These are phyloP conservation scores for Heliconius hewitsoni DNA, from an alignment of 1,140 invertebrate genomes.

Conservation along the genomic window DNA sequence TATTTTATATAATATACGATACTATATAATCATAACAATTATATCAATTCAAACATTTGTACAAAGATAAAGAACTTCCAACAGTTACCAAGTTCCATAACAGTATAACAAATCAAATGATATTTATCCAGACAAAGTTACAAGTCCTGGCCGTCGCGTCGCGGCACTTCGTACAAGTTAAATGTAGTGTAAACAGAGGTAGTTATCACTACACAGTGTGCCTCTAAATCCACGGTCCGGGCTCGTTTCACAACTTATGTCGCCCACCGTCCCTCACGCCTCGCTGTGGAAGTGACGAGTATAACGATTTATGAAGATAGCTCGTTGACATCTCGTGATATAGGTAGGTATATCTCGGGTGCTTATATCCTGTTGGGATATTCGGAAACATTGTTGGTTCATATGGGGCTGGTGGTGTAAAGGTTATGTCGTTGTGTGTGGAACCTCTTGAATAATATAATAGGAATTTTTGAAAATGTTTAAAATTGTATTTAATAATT, in stretches of 20 bases:
- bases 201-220: slow-evolving; percentile 64
- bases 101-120: slow-evolving; percentile 21
- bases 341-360: background rate
- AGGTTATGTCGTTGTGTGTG: no score
- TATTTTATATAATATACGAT: no score
- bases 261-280: slow-evolving; percentile 45
- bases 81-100: slow-evolving; percentile 14
- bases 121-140: slow-evolving; percentile 29
- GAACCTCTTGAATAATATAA: background rate
- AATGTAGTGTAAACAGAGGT: slow-evolving; percentile 76
- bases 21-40: no score
- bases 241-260: slow-evolving; percentile 59
- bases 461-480: no score
- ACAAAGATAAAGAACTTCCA: slow-evolving; percentile 6
- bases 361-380: slow-evolving; percentile 3
- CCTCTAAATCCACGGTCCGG: slow-evolving; percentile 61
- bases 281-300: slow-evolving; percentile 23
- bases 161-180: slow-evolving; percentile 69
- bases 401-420: background rate
- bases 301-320: slow-evolving; percentile 10
- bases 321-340: slow-evolving; percentile 5
- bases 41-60: background rate
- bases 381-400: background rate
- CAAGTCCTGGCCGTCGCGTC: slow-evolving; percentile 26
- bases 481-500: no score